These are phyloP conservation scores for Simalia tracyae DNA, from an alignment of 2,797 vertebrate genomes.

Conservation along the genomic window DNA sequence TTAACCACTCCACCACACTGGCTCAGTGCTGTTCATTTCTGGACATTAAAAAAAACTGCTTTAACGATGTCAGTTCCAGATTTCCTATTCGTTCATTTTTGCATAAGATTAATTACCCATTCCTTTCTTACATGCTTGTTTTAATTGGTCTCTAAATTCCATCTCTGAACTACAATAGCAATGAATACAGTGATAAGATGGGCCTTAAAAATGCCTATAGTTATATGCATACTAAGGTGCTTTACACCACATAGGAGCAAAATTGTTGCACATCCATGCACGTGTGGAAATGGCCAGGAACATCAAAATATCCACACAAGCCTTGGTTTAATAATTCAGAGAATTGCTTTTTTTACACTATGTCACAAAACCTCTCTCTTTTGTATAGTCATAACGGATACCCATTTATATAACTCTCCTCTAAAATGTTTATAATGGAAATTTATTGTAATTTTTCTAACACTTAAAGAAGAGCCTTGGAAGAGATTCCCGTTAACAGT, in stretches of 20 bases:
- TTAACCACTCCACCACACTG: too few relatives aligned
- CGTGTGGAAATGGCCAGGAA: neutral
- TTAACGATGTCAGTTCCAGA: neutral
- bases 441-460: constrained; percentile 10
- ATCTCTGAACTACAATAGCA: neutral
- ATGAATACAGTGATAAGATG: neutral
- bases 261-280: neutral
- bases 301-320: neutral
- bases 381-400: neutral
- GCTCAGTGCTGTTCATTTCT: too few relatives aligned
- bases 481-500: neutral
- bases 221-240: neutral
- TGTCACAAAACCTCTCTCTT: neutral
- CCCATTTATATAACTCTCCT: constrained; percentile 6
- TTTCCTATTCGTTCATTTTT: neutral
- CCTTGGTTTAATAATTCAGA: neutral
- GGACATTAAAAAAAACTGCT: too few relatives aligned
- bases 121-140: neutral
- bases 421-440: constrained; percentile 14
- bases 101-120: neutral
- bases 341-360: neutral
- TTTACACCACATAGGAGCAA: neutral
- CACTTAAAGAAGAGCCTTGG: constrained; percentile 12
- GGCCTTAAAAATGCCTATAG: neutral
- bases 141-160: neutral